Base-by-base conservation (phyloP, 2,113 vertebrate genomes). In the Casuarius casuarius region DNA sequence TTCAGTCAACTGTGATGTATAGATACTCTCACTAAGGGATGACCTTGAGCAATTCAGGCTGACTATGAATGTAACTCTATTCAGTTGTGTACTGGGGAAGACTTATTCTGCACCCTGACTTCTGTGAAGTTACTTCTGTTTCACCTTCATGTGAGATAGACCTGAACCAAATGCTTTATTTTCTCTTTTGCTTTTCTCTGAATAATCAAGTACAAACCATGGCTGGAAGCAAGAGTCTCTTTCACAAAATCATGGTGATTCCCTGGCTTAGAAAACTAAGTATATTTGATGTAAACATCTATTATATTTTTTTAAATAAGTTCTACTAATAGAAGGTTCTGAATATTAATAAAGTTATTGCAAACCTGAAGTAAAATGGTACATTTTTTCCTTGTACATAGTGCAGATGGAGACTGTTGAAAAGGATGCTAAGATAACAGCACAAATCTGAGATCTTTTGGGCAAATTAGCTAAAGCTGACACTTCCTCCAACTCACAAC, bases 341-440 rank as follows among this genome's bases (percentile, higher is more conserved):
- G 10, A 31, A 74, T 59, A 80, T 81, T 63, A 96, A 96, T 95
- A 90, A 88, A 89, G 8, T 33, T 90, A 17, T 31, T 75, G 28
- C 51, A 77, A 86, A 89, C 10, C 6, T 91, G 17, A 52, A 91
- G 83, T 59, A 23, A 78, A 87, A 77, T 22, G 5, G 8, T 52
- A 63, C 1, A 0, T 52, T 93, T 73, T 26, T 40, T 81, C 23
- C 61, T 59, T 52, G 12, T 51, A 9, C 54, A 8, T n/a, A 59
- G 77, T 19, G 7, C 40, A 58, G 44, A 62, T 59, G 49, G 58
- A 79, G 52, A 63, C 21, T 85, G 71, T 8, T 61, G 58, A 79
- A 92, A 70, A 0, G 3, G 17, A 40, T 51, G 54, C 25, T 54
- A 66, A 54, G 44, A 65, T 56, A 33, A 77, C 48, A 70, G 67